phyloP scores from a whole-genome alignment of 2,797 vertebrate species.

The Sebastiscus albofasciatus region DNA sequence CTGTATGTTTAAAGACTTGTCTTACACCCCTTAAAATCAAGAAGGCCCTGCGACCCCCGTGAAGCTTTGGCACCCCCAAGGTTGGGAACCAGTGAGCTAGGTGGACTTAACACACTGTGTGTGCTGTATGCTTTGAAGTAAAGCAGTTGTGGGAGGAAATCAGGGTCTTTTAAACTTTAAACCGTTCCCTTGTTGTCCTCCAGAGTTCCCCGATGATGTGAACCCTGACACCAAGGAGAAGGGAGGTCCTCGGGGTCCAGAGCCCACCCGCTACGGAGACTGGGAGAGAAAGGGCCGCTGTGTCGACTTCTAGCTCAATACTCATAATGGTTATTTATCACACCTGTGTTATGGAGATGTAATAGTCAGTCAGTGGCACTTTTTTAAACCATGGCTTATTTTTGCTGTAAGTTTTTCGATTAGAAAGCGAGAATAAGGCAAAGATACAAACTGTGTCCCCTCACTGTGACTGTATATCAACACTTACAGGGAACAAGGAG shows the following conservation, averaged over 20 bases:
- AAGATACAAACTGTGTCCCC: not conserved
- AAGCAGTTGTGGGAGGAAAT: not conserved
- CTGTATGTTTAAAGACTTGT: no score
- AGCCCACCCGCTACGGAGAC: conserved; percentile 97
- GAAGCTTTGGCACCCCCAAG: no score
- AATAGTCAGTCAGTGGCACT: no score
- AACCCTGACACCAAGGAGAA: conserved; percentile 95
- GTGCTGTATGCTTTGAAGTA: not conserved
- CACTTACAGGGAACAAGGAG: not conserved
- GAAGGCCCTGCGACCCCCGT: no score
- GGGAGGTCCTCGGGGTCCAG: conserved; percentile 93
- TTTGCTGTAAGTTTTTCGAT: not conserved
- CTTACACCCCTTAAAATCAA: no score
- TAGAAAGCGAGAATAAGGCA: not conserved
- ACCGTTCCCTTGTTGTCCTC: not conserved
- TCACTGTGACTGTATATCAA: not conserved
- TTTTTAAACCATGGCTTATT: not conserved
- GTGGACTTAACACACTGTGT: not conserved
- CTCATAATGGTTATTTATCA: not conserved
- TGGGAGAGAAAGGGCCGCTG: conserved; percentile 99
- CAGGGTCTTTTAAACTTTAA: not conserved
- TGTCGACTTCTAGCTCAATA: conserved; percentile 90
- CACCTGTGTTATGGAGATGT: not conserved
- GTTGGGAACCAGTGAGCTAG: no score
- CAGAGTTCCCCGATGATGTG: conserved; percentile 91